These are phyloP conservation scores for Drosophila nigrodunni DNA, from an alignment of 1,140 invertebrate species.

Conservation along the genomic window DNA sequence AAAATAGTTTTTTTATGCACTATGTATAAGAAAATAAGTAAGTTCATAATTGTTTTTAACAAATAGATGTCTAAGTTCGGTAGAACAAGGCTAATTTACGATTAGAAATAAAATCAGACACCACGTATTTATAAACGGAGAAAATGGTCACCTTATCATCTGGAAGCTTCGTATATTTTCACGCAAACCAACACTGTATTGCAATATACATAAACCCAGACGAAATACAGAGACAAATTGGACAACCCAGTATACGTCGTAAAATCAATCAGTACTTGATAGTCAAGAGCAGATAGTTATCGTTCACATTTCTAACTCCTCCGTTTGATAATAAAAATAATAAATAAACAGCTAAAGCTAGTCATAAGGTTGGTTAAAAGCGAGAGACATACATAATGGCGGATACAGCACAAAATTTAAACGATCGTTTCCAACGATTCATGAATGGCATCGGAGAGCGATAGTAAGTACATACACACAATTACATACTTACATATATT, in stretches of 20 bases:
- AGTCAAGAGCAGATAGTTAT: conserved; percentile 10
- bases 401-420: conserved; percentile 48
- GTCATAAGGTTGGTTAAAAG: conserved; percentile 42
- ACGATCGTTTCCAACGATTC: conserved; percentile 66
- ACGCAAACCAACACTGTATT: conserved; percentile 42
- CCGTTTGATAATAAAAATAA: conserved; percentile 61
- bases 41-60: too few relatives aligned
- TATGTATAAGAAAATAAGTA: too few relatives aligned
- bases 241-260: conserved; percentile 44
- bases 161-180: conserved; percentile 23
- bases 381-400: conserved; percentile 38
- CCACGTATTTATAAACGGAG: background rate
- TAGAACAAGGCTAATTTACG: too few relatives aligned
- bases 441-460: conserved; percentile 65
- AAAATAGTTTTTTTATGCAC: too few relatives aligned
- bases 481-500: too few relatives aligned
- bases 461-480: conserved; percentile 60
- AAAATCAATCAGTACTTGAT: conserved; percentile 49
- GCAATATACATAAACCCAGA: conserved; percentile 43
- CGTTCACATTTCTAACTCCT: conserved; percentile 62
- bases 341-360: conserved; percentile 30
- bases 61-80: too few relatives aligned
- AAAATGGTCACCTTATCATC: conserved; percentile 26
- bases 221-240: conserved; percentile 61
- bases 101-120: too few relatives aligned